phyloP scores from a whole-genome alignment of 2,797 vertebrate genomes.

The Pseudomugil tenellus region DNA sequence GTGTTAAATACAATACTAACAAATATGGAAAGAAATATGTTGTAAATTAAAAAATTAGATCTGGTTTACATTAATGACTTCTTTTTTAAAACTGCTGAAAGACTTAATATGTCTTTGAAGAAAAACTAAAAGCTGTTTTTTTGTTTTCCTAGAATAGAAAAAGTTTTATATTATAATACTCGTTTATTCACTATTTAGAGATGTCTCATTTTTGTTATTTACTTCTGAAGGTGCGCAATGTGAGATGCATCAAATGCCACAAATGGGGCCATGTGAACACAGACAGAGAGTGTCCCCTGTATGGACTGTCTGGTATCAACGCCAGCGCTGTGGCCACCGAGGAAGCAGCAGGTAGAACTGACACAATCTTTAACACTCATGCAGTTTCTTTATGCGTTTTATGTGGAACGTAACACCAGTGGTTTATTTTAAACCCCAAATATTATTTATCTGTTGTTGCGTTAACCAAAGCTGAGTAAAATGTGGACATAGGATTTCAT shows the following conservation, averaged over 20 bases:
- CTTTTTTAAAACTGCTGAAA: neutral
- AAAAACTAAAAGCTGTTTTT: neutral
- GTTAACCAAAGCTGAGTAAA: neutral
- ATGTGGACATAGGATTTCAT: neutral
- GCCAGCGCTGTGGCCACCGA: slow-evolving; percentile 91
- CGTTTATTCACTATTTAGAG: neutral
- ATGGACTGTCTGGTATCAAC: slow-evolving; percentile 96
- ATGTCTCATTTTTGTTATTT: neutral
- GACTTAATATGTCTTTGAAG: neutral
- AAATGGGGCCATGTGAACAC: slow-evolving; percentile 99
- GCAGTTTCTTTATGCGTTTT: neutral
- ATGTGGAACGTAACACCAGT: neutral
- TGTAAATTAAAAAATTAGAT: neutral
- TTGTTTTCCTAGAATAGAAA: neutral
- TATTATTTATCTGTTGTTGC: neutral
- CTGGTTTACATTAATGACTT: neutral
- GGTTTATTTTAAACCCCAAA: neutral
- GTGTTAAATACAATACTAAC: neutral
- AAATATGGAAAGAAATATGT: too few species aligned
- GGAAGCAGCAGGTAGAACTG: slow-evolving; percentile 86
- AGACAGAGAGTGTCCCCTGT: slow-evolving; percentile 96
- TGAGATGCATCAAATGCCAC: slow-evolving; percentile 98
- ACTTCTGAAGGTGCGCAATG: slow-evolving; percentile 92
- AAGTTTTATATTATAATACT: neutral
- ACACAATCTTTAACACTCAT: neutral